Conservation (phyloP, 2,113 vertebrate genomes). For the Phalacrocorax carbo region DNA sequence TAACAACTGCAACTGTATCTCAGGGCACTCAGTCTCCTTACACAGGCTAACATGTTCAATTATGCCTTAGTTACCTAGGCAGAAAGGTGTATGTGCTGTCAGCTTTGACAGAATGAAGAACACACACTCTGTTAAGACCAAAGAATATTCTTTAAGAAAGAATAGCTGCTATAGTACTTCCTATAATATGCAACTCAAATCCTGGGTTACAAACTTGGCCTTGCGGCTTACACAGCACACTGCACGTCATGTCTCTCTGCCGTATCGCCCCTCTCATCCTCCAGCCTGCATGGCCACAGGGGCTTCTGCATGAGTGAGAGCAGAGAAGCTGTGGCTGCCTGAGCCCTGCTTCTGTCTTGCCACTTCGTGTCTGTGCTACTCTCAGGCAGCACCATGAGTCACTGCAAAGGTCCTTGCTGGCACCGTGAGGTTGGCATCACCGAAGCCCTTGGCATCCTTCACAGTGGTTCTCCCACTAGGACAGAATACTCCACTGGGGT, state of each 20-base stretch:
- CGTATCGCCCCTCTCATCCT: accelerated
- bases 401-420: background rate
- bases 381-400: background rate
- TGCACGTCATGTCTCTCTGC: background rate
- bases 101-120: background rate
- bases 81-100: background rate
- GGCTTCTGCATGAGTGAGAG: background rate
- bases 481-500: background rate
- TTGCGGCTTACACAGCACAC: background rate
- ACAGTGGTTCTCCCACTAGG: background rate
- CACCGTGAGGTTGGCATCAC: background rate
- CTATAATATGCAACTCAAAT: background rate
- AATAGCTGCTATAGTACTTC: background rate
- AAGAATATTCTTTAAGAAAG: background rate
- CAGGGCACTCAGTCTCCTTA: background rate
- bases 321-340: background rate
- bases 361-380: background rate
- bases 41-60: background rate
- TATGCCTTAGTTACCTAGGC: background rate
- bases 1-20: background rate
- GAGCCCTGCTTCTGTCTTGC: background rate
- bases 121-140: background rate
- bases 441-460: background rate
- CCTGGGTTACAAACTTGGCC: background rate
- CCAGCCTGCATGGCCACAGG: accelerated